A percentile compares a stretch with the other conserved stretches of the same genome.
Evolutionary conservation across 2,888 invertebrate genomes (phyloP).

Genomic region (Cacoxenus indagator): DNA sequence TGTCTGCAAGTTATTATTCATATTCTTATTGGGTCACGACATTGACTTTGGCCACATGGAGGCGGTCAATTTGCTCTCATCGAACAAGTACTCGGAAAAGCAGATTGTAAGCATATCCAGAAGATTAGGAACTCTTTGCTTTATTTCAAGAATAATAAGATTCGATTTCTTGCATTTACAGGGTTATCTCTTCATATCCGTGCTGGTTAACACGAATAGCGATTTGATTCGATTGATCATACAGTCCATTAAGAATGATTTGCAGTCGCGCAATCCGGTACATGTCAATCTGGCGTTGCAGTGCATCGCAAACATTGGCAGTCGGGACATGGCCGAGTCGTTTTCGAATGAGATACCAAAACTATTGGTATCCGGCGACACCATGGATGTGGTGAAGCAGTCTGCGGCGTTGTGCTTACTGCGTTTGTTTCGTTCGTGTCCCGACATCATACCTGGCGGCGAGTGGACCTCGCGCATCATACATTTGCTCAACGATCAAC

Average conservation of each 20-base stretch:
- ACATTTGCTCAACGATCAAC: slow-evolving; percentile 98
- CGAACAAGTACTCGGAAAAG: slow-evolving; percentile 99
- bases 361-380: slow-evolving; percentile 97
- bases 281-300: slow-evolving; percentile 98
- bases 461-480: slow-evolving; percentile 99
- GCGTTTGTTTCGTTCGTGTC: slow-evolving; percentile 92
- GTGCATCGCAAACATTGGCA: slow-evolving; percentile 99
- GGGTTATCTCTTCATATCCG: slow-evolving; percentile 99
- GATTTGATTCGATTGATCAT: slow-evolving; percentile 99
- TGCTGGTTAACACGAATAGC: slow-evolving; percentile 98
- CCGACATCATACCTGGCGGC: slow-evolving; percentile 95
- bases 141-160: too few species aligned
- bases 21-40: slow-evolving; percentile 99
- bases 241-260: slow-evolving; percentile 98
- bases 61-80: slow-evolving; percentile 98
- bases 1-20: slow-evolving; percentile 99
- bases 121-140: too few species aligned
- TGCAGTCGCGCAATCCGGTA: slow-evolving; percentile 95
- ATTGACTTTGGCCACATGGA: slow-evolving; percentile 99
- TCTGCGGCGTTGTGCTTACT: slow-evolving; percentile 97
- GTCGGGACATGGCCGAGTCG: slow-evolving; percentile 99
- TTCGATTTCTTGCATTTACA: slow-evolving; percentile 71
- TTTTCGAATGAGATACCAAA: slow-evolving; percentile 99
- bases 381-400: slow-evolving; percentile 99
- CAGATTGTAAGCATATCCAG: slow-evolving; percentile 84